Base-by-base conservation (phyloP, 2,113 vertebrate species). In the Podarcis raffonei region DNA sequence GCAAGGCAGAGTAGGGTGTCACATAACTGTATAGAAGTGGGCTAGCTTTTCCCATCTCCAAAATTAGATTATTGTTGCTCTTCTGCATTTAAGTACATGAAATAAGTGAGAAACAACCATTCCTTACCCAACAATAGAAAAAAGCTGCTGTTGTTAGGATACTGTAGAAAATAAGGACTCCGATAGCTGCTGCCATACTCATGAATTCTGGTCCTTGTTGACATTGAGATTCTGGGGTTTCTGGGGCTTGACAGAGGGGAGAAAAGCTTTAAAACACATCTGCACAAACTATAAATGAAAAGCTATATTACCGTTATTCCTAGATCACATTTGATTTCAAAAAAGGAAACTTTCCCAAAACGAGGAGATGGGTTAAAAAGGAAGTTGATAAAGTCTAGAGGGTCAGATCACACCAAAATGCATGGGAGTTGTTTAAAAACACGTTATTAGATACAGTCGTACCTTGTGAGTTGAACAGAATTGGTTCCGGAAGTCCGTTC, bases 71-170 rank as follows among this genome's bases (percentile, higher is more conserved):
- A 11, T 18, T 32, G 69, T 71, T 71, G 30, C 27, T 71, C 68
- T 71, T 30, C 42, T 37, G 27, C 74, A 53, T 53, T 12, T 87
- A 20, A 23, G 42, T 8, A 42, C 6, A 7, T 42, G 42, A 42
- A 42, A 85, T 1, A 5, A 89, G 87, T 88, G 39, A 22, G 72
- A 83, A 90, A 91, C 0, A 82, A 66, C 87, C 5, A 69, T 96
- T 92, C 93, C 97, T 97, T 97, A 98, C 97, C 97, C 97, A 96
- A 85, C 89, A 94, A 90, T 77, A 87, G 92, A 42, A 81, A 91
- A 96, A 93, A 91, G 76, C 71, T 90, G 93, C 71, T 1, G 97
- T 97, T 81, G 94, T 84, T 76, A 96, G 15, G 53, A 93, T 83
- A 69, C 96, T 96, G 89, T 98, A 98, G 90, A 95, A 88, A 89